These are phyloP conservation scores for Diarsia rubi DNA, from an alignment of 2,888 invertebrate species.

Conservation along the genomic window DNA sequence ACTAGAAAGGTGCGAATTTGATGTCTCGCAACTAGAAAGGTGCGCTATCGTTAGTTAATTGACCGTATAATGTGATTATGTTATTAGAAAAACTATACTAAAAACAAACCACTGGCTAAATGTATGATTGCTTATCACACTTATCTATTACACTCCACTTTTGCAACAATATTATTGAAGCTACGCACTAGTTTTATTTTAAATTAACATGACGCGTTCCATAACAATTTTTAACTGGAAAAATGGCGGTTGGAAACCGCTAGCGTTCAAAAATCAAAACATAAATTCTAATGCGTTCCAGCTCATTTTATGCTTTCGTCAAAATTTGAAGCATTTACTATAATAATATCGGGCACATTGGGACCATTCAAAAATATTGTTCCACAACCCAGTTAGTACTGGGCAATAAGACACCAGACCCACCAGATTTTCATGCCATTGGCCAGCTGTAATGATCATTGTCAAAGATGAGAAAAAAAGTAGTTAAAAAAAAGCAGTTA, in stretches of 20 bases:
- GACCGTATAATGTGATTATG: neutral
- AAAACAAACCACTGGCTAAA: neutral
- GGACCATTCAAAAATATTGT: neutral
- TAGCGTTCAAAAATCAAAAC: constrained; percentile 53
- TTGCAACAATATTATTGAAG: neutral
- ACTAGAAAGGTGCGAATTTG: neutral
- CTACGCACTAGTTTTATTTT: constrained; percentile 4
- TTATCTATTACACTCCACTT: constrained; percentile 7
- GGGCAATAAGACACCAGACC: too few species aligned
- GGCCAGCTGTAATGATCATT: too few species aligned
- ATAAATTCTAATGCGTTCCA: constrained; percentile 28
- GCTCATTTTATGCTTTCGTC: accelerated
- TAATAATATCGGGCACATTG: constrained; percentile 6
- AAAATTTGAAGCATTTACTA: constrained; percentile 5
- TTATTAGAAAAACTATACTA: neutral
- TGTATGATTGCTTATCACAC: neutral
- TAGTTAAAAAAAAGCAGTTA: too few species aligned
- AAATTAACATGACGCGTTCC: constrained; percentile 10
- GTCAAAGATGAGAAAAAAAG: too few species aligned
- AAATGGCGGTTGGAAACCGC: constrained; percentile 55
- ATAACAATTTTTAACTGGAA: constrained; percentile 15
- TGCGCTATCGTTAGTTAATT: neutral
- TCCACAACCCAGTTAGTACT: too few species aligned
- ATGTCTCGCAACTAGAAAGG: neutral
- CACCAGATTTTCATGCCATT: too few species aligned